Percentiles rank a stretch among this genome's conserved stretches.
phyloP scores from a whole-genome alignment of 2,888 invertebrate species.

The Tenthredo notha region DNA sequence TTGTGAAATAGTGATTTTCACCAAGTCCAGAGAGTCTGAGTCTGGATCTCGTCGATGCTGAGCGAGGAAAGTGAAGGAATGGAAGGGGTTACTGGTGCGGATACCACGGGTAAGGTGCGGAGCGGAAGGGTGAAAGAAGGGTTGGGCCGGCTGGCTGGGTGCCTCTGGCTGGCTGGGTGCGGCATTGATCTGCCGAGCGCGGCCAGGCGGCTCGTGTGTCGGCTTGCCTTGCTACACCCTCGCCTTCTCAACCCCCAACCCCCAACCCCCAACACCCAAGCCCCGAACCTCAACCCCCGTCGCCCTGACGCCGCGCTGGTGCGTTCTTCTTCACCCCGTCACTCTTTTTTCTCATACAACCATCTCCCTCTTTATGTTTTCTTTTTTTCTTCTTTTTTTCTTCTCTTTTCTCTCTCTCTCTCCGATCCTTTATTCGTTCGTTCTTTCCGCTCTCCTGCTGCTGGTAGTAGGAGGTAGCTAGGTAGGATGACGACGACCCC shows the following conservation, averaged over 20 bases:
- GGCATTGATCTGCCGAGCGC: constrained; percentile 68
- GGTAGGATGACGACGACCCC: constrained; percentile 42
- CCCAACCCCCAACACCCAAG: constrained; percentile 59
- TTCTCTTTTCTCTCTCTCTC: not conserved
- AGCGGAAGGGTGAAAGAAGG: constrained; percentile 56
- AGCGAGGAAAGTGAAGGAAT: constrained; percentile 41
- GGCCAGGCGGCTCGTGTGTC: constrained; percentile 68
- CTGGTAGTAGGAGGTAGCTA: constrained; percentile 43
- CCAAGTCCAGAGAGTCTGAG: constrained; percentile 27
- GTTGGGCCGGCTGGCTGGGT: constrained; percentile 57
- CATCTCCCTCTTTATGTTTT: constrained; percentile 57
- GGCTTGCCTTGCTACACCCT: constrained; percentile 70
- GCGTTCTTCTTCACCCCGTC: constrained; percentile 51
- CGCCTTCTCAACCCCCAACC: constrained; percentile 57
- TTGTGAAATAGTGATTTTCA: constrained; percentile 37
- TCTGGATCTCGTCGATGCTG: constrained; percentile 38
- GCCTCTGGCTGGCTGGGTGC: constrained; percentile 54
- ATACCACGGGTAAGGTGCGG: constrained; percentile 48
- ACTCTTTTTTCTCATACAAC: constrained; percentile 33
- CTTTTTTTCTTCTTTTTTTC: constrained; percentile 52
- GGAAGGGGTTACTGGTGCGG: constrained; percentile 50
- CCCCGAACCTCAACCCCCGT: constrained; percentile 60
- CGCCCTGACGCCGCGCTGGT: constrained; percentile 55
- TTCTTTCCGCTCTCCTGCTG: constrained; percentile 60
- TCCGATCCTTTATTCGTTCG: constrained; percentile 66